These are phyloP conservation scores for Homalodisca vitripennis DNA, from an alignment of 1,140 invertebrate species.

Conservation along the genomic window DNA sequence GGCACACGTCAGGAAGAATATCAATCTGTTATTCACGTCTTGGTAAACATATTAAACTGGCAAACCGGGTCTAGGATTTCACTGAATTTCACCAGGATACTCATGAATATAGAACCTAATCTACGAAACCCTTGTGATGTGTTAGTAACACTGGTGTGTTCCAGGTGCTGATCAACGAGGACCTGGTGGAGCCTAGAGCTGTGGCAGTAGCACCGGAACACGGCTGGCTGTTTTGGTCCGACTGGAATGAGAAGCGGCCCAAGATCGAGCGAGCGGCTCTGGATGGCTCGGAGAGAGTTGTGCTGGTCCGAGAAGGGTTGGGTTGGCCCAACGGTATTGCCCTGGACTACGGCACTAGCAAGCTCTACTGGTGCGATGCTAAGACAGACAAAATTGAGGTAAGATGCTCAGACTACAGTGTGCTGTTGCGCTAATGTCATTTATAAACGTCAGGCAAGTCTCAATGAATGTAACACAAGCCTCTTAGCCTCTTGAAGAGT, in stretches of 20 bases:
- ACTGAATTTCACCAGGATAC: too few relatives aligned
- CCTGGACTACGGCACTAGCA: constrained; percentile 76
- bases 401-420: too few relatives aligned
- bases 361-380: constrained; percentile 95
- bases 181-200: constrained; percentile 75
- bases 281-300: constrained; percentile 76
- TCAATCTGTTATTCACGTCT: too few relatives aligned
- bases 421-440: too few relatives aligned
- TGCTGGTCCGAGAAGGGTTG: constrained; percentile 77
- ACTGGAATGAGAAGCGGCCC: constrained; percentile 88
- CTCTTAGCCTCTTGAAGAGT: too few relatives aligned
- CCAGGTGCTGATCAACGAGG: constrained; percentile 70
- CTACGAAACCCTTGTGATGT: too few relatives aligned
- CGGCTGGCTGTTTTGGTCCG: constrained; percentile 93
- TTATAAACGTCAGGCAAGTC: too few relatives aligned
- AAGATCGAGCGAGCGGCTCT: constrained; percentile 89
- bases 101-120: too few relatives aligned
- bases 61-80: too few relatives aligned
- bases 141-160: constrained; percentile 4
- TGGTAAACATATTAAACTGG: too few relatives aligned
- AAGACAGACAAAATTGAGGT: constrained; percentile 92
- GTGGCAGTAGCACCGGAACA: constrained; percentile 78
- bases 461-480: too few relatives aligned
- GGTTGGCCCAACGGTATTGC: constrained; percentile 96
- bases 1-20: too few relatives aligned